A percentile compares a stretch with the other conserved stretches of the same genome.
Evolutionary conservation across 1,140 invertebrate genomes (phyloP).

Genomic region (Globodera rostochiensis): DNA sequence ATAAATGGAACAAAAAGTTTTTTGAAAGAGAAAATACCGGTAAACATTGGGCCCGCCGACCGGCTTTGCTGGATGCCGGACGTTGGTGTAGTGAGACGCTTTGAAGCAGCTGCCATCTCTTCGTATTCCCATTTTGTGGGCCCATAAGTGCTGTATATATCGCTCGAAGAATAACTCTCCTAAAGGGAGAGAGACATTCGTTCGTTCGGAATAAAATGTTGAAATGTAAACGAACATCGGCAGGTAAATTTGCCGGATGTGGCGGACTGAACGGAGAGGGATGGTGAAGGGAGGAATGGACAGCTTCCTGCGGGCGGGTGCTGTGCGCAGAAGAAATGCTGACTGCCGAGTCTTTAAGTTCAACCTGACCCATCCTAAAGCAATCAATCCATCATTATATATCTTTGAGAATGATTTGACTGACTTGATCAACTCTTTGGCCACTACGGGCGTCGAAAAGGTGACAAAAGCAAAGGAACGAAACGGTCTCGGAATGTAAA

Average conservation of each 20-base stretch:
- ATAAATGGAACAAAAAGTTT: not conserved
- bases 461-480: conserved; percentile 70
- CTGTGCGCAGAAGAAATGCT: conserved; percentile 28
- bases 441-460: conserved; percentile 62
- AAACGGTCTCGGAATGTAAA: conserved; percentile 70
- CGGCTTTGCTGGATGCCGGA: conserved; percentile 12
- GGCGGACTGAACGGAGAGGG: not conserved
- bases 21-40: not conserved
- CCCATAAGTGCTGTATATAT: not conserved
- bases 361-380: conserved; percentile 14
- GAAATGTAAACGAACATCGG: not conserved
- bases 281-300: not conserved
- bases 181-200: not conserved
- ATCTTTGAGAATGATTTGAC: conserved; percentile 6
- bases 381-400: not conserved
- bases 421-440: conserved; percentile 50
- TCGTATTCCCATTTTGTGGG: not conserved
- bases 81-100: not conserved
- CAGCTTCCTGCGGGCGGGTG: conserved; percentile 12
- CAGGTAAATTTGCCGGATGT: not conserved
- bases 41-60: conserved; percentile 13
- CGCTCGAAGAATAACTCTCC: not conserved
- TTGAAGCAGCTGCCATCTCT: not conserved
- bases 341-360: not conserved
- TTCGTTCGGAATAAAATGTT: not conserved